Evolutionary conservation across 2,888 invertebrate genomes (phyloP), one percentile per base, ranked within the genome.

Genomic region (Coremacera marginata): DNA sequence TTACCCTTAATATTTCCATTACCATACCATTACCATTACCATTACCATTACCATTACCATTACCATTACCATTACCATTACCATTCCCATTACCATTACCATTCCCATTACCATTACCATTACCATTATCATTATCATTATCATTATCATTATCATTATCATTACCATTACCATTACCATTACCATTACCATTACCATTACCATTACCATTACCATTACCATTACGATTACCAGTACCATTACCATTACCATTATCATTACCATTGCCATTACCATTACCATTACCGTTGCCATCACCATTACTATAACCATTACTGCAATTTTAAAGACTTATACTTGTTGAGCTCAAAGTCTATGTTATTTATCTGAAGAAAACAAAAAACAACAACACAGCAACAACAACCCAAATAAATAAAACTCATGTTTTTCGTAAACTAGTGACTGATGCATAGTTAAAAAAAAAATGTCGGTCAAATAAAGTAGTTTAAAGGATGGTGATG

Each of bases 11-110:
- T n/a, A 55, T 55, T 55, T 5, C 55, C 55, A 55, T 55, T 19
- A n/a, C 55, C n/a, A 19, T 55, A 19, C 55, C 55, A 55, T 55
- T 55, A 55, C 55, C 8, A 55, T 55, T 55, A 55, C 55, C 55
- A 25, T 62, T 25, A 62, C 27, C 62, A 63, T 63, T 63, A 25
- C 31, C 63, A 63, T 27, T 27, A 22, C 31, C 63, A 63, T 63
- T 31, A 63, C 31, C 63, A 63, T 27, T 31, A 63, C 27, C 63
- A 63, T 63, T 31, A 63, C 62, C 62, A 62, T 62, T 62, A 62
- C 31, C 63, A 63, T 27, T 31, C 3, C 63, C 63, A 27, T 31
- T 31, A 31, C 63, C 63, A 63, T 63, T 62, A 55, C 55, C 55
- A 55, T 55, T 55, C 5, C 55, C 55, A 55, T 55, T 55, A 55